Evolutionary conservation across 1,140 invertebrate species (phyloP).

Genomic region (Homarus americanus): DNA sequence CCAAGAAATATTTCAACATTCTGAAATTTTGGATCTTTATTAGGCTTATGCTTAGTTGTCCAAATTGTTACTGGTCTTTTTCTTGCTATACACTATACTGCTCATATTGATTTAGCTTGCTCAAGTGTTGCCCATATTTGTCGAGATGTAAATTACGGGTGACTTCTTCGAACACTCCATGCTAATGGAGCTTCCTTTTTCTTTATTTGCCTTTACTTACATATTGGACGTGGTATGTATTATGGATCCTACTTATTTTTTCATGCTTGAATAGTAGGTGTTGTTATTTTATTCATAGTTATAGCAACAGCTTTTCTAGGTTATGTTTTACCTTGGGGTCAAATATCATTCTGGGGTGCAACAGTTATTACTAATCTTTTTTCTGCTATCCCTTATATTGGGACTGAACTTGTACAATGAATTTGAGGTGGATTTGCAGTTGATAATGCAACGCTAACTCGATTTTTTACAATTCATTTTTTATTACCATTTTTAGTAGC

Average conservation of each 20-base stretch:
- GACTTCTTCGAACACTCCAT: constrained; percentile 82
- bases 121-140: constrained; percentile 79
- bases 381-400: constrained; percentile 84
- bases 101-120: constrained; percentile 81
- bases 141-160: constrained; percentile 78
- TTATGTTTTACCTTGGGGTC: constrained; percentile 85
- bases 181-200: constrained; percentile 79
- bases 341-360: constrained; percentile 86
- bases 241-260: constrained; percentile 76
- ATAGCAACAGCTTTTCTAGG: constrained; percentile 85
- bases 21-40: too few relatives aligned
- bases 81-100: constrained; percentile 82
- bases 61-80: constrained; percentile 82
- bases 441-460: constrained; percentile 84
- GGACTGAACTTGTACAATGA: constrained; percentile 82
- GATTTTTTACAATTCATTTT: constrained; percentile 87
- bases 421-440: constrained; percentile 86
- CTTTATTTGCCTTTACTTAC: constrained; percentile 77
- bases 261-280: constrained; percentile 81
- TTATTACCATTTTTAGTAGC: constrained; percentile 84
- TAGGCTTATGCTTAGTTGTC: too few relatives aligned
- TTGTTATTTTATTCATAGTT: constrained; percentile 82
- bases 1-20: constrained; percentile 19
- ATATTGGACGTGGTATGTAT: constrained; percentile 77
- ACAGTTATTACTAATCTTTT: constrained; percentile 86